Evolutionary conservation across 2,888 invertebrate species (phyloP).

Genomic region (Lamproptera curius): DNA sequence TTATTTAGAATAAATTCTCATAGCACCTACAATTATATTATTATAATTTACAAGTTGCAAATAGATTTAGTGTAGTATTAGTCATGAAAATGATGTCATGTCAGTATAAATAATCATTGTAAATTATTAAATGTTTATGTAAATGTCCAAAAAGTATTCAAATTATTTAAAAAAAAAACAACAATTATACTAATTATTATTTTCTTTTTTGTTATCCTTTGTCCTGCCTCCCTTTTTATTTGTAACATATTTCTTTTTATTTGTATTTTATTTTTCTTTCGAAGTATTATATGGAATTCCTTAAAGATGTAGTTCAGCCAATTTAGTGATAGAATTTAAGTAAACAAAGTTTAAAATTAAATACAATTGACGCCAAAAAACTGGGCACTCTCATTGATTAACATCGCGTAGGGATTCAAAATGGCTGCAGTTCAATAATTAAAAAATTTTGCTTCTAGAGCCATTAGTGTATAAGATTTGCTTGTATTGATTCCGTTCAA

Average conservation of each 20-base stretch:
- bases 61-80: slow-evolving; percentile 73
- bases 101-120: slow-evolving; percentile 78
- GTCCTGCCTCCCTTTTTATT: slow-evolving; percentile 37
- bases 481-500: too few species aligned
- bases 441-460: too few species aligned
- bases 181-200: slow-evolving; percentile 68
- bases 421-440: too few species aligned
- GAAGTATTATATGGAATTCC: too few species aligned
- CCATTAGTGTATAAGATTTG: too few species aligned
- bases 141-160: slow-evolving; percentile 79
- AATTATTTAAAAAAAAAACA: slow-evolving; percentile 75
- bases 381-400: too few species aligned
- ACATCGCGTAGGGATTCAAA: too few species aligned
- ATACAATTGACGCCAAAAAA: too few species aligned
- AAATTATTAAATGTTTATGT: slow-evolving; percentile 79
- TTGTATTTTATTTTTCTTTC: neutral
- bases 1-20: slow-evolving; percentile 70
- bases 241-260: slow-evolving; percentile 10
- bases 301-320: too few species aligned
- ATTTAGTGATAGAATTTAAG: too few species aligned
- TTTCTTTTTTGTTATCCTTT: slow-evolving; percentile 68
- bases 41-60: slow-evolving; percentile 70
- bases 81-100: slow-evolving; percentile 75
- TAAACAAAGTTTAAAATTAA: too few species aligned
- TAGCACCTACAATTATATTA: slow-evolving; percentile 73